Base-by-base conservation (phyloP, 2,888 invertebrate species). In the Drosophila affinis region DNA sequence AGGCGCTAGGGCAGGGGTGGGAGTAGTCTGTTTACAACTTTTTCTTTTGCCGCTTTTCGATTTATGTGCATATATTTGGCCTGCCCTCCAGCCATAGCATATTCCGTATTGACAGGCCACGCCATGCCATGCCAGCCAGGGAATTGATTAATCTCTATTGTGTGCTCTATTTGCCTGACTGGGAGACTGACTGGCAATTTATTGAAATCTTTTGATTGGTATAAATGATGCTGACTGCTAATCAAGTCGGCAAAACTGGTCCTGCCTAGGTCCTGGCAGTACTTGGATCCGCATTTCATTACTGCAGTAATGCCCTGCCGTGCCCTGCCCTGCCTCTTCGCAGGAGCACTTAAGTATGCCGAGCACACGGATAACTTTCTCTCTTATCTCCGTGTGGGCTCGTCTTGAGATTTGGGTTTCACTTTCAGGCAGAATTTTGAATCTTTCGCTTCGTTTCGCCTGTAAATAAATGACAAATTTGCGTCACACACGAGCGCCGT, bases 141-240 rank as follows among this genome's bases (percentile, higher is more conserved):
- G 75, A 75, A 74, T 74, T 74, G 74, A 74, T 74, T 74, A 75
- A 75, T 74, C 71, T 71, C 57, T 45, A 57, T 62, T 67, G 52
- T 62, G 48, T 60, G 64, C 59, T 74, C 49, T 62, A 64, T 75
- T 76, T 62, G 76, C 64, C 67, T 57, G 78, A 59, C 76, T 39
- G 39, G 39, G 6, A n/a, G 39, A 39, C 65, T 77, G 73, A 56
- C 62, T 29, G 59, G 54, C 68, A 77, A 86, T 86, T 86, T 86
- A 77, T 82, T 69, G 72, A 81, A 77, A 68, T 77, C 83, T 73
- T 69, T 76, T 82, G 88, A 85, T 85, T 87, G 80, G 86, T 70
- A 83, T 85, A 87, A 83, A 87, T 83, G 86, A 82, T 87, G 83
- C 72, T 79, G 82, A 52, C 71, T 56, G 81, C 79, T 77, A 87